Evolutionary conservation across 1,140 invertebrate genomes (phyloP).

Genomic region (Penaeus japonicus): DNA sequence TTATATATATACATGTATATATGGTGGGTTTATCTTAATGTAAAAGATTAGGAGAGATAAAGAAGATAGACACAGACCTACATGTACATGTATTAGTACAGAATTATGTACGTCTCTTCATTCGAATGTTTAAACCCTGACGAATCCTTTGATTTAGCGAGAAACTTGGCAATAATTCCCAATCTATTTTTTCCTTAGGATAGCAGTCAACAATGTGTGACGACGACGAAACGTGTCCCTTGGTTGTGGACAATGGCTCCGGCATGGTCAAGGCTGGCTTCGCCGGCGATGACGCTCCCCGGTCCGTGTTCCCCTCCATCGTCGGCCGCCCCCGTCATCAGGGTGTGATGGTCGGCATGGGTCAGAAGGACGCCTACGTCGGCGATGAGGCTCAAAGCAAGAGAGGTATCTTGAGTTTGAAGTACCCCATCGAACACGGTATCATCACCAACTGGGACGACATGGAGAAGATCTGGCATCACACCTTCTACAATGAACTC

Average conservation of each 20-base stretch:
- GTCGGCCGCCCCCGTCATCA: constrained; percentile 89
- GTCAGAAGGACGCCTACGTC: constrained; percentile 96
- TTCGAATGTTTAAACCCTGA: background rate
- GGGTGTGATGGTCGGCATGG: constrained; percentile 97
- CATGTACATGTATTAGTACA: too few species aligned
- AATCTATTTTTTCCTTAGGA: background rate
- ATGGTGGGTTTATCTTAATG: too few species aligned
- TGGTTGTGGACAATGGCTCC: constrained; percentile 74
- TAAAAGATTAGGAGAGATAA: too few species aligned
- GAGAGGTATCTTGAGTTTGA: constrained; percentile 93
- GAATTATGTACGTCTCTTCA: too few species aligned
- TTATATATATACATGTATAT: background rate
- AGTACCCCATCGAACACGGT: constrained; percentile 91
- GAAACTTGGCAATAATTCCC: background rate
- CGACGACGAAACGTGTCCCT: constrained; percentile 70
- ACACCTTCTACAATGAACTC: constrained; percentile 94
- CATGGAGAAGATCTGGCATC: constrained; percentile 97
- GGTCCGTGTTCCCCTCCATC: constrained; percentile 81
- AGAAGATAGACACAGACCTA: too few species aligned
- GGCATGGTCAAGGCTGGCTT: constrained; percentile 1
- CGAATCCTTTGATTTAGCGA: background rate
- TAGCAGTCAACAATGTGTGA: background rate
- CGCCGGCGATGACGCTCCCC: background rate
- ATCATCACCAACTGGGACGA: constrained; percentile 97
- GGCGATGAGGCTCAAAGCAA: constrained; percentile 97